Conservation (phyloP, 2,113 vertebrate species). For the Ophthalmolycus amberensis region DNA sequence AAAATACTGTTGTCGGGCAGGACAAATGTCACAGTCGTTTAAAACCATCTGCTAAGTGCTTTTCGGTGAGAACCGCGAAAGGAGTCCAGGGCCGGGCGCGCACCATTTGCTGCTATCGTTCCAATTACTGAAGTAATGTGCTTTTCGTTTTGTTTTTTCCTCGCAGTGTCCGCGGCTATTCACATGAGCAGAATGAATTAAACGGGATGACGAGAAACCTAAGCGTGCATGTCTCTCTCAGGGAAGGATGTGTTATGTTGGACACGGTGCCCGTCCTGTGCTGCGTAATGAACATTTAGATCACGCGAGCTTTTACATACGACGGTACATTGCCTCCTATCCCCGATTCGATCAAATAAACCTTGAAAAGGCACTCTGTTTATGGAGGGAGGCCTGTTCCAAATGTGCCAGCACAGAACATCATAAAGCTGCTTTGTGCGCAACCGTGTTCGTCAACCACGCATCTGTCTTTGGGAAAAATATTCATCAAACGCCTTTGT, state of each 20-base stretch:
- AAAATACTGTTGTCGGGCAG: constrained; percentile 52
- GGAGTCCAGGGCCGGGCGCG: constrained; percentile 65
- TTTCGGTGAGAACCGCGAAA: constrained; percentile 69
- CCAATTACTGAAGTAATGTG: constrained; percentile 70
- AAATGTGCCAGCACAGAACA: not conserved
- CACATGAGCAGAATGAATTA: constrained; percentile 76
- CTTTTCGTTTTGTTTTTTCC: constrained; percentile 62
- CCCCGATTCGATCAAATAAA: not conserved
- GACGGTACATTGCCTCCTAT: not conserved
- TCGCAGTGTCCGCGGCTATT: constrained; percentile 57
- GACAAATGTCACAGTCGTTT: constrained; percentile 76
- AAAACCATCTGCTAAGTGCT: constrained; percentile 83
- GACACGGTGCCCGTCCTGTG: constrained; percentile 16
- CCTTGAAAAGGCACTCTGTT: not conserved
- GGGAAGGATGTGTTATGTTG: constrained; percentile 22
- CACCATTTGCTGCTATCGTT: constrained; percentile 75
- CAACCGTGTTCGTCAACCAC: not conserved
- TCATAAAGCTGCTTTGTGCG: not conserved
- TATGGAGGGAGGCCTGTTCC: not conserved
- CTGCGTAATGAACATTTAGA: constrained; percentile 33
- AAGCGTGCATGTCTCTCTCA: constrained; percentile 41
- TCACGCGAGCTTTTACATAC: not conserved
- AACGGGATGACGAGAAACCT: constrained; percentile 58
- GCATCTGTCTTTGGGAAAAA: constrained; percentile 20
- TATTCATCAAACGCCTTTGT: constrained; percentile 39